Evolutionary conservation across 2,113 vertebrate species (phyloP), one percentile per base, ranked within the genome.

Genomic region (Stegostoma tigrinum): DNA sequence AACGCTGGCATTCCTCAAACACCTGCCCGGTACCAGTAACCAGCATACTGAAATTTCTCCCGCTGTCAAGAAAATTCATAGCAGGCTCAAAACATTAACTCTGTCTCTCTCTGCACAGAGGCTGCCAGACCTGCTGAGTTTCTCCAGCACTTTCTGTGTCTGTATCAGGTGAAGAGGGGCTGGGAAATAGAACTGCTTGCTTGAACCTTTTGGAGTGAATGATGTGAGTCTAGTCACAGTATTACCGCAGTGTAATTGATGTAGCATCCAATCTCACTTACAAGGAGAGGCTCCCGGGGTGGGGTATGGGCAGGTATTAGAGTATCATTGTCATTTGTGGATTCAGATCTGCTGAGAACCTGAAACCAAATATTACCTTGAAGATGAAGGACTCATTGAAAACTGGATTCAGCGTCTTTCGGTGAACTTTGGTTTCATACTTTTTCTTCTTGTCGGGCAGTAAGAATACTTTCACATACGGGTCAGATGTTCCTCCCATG

Each of bases 361-460:
- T 83, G n/a, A 38, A 72, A 4, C 14, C 14, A 72, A 23, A 95
- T 5, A 48, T n/a, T 98, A 98, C 98, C 98, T 98, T 98, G 97
- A 98, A 98, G 96, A 98, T 98, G 96, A 98, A 98, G 96, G 98
- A 98, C 94, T 98, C 98, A 95, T 98, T 98, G 97, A 98, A 98
- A 96, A 98, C 98, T 96, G 98, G 98, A 96, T 98, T 98, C 96
- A 98, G 98, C 8, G 98, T 98, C 96, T 98, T 98, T 96, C 98
- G 97, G 96, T 98, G 98, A 96, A 98, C 98, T 97, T 98, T 98
- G 66, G 98, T 98, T 96, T 98, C 98, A 42, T 98, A 98, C 97
- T 98, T 98, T 97, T 98, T 98, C 97, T 98, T 98, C 96, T 98
- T 98, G 96, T 98, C 98, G 34, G 98, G 98, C 80, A 98, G 97